Evolutionary conservation across 2,888 invertebrate species (phyloP).

Genomic region (Nebria brevicollis): DNA sequence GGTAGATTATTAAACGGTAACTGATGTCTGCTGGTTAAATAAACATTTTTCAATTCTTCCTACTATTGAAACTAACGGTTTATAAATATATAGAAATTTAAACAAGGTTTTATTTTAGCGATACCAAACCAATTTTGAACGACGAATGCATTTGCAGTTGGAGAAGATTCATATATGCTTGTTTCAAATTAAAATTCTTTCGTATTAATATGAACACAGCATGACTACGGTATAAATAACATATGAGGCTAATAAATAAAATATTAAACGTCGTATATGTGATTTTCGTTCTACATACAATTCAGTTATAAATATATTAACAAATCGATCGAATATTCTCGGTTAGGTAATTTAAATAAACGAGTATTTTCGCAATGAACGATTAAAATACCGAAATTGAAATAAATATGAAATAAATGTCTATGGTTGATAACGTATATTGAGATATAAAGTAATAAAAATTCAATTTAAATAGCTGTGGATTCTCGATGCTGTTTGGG

Average conservation of each 20-base stretch:
- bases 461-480: not conserved
- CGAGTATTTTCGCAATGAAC: not conserved
- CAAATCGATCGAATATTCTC: conserved; percentile 5
- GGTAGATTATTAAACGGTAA: conserved; percentile 19
- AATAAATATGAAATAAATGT: not conserved
- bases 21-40: conserved; percentile 20
- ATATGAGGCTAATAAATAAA: not conserved
- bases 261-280: too few relatives aligned
- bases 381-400: not conserved
- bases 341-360: too few relatives aligned
- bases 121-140: too few relatives aligned
- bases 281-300: too few relatives aligned
- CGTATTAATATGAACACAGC: conserved; percentile 6
- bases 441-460: conserved; percentile 1
- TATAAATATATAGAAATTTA: too few relatives aligned
- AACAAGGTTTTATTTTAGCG: too few relatives aligned
- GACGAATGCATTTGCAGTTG: not conserved
- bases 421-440: not conserved
- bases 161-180: not conserved
- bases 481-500: not conserved
- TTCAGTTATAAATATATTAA: conserved; percentile 2
- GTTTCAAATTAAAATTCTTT: conserved; percentile 2
- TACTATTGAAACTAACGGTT: not conserved
- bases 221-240: not conserved
- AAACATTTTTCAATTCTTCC: conserved; percentile 27